A percentile compares a stretch with the other conserved stretches of the same genome.
phyloP scores from a whole-genome alignment of 2,113 vertebrate species.

The Phodopus roborovskii region DNA sequence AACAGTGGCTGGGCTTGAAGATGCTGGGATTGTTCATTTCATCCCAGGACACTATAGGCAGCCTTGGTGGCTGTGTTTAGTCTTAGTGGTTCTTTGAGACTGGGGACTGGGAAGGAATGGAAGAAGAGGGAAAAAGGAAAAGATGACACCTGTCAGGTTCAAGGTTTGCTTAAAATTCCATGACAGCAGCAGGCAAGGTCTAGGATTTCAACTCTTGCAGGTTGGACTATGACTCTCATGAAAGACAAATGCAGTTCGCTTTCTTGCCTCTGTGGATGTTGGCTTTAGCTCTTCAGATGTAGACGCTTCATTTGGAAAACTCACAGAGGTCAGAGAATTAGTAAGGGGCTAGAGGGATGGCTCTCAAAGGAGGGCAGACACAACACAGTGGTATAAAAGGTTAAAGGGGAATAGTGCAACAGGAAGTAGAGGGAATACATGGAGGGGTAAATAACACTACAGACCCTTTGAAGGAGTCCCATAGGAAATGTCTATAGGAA shows the following conservation, averaged over 20 bases:
- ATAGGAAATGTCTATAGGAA: too few relatives aligned
- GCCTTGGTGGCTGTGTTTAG: background rate
- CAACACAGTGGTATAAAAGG: background rate
- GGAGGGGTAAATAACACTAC: background rate
- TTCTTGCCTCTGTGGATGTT: background rate
- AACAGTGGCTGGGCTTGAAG: constrained; percentile 14
- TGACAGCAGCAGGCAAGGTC: accelerated
- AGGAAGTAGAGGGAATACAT: background rate
- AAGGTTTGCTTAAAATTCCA: background rate
- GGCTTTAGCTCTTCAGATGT: background rate
- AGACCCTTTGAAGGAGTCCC: background rate
- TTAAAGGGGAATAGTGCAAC: background rate
- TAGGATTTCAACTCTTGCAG: too few relatives aligned
- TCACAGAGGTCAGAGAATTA: too few relatives aligned
- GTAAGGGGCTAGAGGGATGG: background rate
- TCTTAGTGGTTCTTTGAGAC: background rate
- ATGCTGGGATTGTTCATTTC: background rate
- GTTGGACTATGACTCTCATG: accelerated
- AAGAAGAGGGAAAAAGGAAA: background rate
- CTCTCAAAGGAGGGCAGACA: background rate
- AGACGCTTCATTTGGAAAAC: background rate
- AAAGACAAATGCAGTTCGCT: background rate
- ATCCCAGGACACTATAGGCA: background rate
- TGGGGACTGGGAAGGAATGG: background rate
- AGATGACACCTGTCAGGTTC: background rate